Conservation (phyloP, 2,888 invertebrate species). For the Nesidiocoris tenuis region DNA sequence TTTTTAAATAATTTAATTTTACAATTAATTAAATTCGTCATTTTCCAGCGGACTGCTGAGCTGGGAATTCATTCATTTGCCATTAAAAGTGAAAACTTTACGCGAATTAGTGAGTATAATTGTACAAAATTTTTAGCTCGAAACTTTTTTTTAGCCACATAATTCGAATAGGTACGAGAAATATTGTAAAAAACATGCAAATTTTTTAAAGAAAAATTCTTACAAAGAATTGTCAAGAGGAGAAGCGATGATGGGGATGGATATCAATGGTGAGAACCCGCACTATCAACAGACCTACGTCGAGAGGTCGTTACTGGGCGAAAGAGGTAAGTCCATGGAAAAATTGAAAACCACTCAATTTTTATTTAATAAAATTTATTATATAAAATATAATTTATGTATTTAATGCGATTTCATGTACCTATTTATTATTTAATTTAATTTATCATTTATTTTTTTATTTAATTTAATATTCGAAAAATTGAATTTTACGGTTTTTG, state of each 20-base stretch:
- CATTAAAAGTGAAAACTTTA: slow-evolving; percentile 80
- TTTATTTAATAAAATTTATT: background rate
- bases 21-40: too few relatives aligned
- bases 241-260: slow-evolving; percentile 73
- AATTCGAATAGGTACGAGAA: background rate
- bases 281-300: slow-evolving; percentile 64
- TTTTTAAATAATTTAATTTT: too few relatives aligned
- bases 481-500: too few relatives aligned
- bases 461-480: too few relatives aligned
- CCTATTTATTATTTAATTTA: too few relatives aligned
- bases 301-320: slow-evolving; percentile 73
- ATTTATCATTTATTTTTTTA: too few relatives aligned
- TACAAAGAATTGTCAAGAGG: slow-evolving; percentile 74
- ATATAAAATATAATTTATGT: too few relatives aligned
- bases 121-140: background rate
- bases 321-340: slow-evolving; percentile 56
- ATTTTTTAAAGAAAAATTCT: slow-evolving; percentile 61
- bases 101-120: slow-evolving; percentile 70
- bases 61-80: slow-evolving; percentile 79
- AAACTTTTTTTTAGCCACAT: background rate
- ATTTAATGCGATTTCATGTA: too few relatives aligned
- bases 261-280: slow-evolving; percentile 58
- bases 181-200: background rate
- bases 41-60: slow-evolving; percentile 35
- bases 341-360: background rate